Evolutionary conservation across 2,113 vertebrate genomes (phyloP).

Genomic region (Atractosteus spatula): DNA sequence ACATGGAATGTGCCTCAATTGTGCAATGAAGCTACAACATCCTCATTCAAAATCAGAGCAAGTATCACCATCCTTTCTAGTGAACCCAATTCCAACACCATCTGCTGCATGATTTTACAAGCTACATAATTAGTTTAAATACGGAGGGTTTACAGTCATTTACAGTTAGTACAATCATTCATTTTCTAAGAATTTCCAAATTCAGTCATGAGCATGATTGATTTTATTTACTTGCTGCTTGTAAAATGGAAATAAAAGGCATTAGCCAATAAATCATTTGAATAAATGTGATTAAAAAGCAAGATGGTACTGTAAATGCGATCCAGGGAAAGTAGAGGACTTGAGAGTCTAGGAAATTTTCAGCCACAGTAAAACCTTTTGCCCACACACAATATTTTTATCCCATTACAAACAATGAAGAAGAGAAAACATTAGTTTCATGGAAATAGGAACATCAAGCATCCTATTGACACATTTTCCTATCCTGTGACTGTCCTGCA

Average conservation of each 20-base stretch:
- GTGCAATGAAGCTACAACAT: slow-evolving; percentile 16
- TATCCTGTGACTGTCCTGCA: no score
- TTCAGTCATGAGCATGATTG: slow-evolving; percentile 27
- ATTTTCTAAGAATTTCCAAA: slow-evolving; percentile 19
- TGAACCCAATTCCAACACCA: slow-evolving; percentile 13
- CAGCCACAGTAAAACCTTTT: slow-evolving; percentile 5
- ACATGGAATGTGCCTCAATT: slow-evolving; percentile 3
- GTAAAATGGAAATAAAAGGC: slow-evolving; percentile 15
- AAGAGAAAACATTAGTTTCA: no score
- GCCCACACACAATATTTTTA: no score
- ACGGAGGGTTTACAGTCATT: not conserved
- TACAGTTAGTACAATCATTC: not conserved
- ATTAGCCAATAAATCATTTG: slow-evolving; percentile 25
- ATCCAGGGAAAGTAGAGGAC: not conserved
- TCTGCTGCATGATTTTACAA: slow-evolving; percentile 8
- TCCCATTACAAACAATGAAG: no score
- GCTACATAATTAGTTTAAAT: slow-evolving; percentile 19
- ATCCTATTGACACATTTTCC: no score
- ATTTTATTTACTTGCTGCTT: slow-evolving; percentile 23
- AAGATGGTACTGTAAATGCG: slow-evolving; percentile 5
- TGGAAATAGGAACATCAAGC: no score
- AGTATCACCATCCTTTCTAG: slow-evolving; percentile 9
- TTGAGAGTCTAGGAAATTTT: not conserved
- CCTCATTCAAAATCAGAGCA: slow-evolving; percentile 10
- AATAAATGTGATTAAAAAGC: slow-evolving; percentile 30